These are phyloP conservation scores for Elysia crispata DNA, from an alignment of 2,888 invertebrate genomes.

Conservation along the genomic window DNA sequence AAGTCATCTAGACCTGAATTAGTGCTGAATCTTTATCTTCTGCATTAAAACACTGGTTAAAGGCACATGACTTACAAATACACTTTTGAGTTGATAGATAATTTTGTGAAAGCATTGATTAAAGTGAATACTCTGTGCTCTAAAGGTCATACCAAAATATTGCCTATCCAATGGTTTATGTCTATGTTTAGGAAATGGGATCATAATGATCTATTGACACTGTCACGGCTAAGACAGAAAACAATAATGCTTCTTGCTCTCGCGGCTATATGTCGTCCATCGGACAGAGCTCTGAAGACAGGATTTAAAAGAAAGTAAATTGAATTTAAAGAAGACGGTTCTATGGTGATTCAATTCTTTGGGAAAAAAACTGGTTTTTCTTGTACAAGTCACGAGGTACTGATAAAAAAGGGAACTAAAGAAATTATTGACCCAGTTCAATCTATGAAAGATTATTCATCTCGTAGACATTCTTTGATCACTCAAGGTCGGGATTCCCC, in stretches of 20 bases:
- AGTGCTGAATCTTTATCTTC: background rate
- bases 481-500: background rate
- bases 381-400: too few relatives aligned
- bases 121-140: background rate
- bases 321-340: background rate
- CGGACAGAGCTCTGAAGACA: background rate
- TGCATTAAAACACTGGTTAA: background rate
- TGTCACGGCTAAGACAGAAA: background rate
- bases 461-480: too few relatives aligned
- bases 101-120: background rate
- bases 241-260: background rate
- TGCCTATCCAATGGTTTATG: background rate
- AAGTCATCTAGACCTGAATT: too few relatives aligned
- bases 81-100: background rate
- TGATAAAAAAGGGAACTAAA: background rate
- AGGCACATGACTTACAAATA: too few relatives aligned
- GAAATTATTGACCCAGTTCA: constrained; percentile 1
- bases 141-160: background rate
- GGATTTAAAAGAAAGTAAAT: background rate
- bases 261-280: background rate
- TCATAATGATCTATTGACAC: background rate
- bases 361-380: background rate
- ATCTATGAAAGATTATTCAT: background rate
- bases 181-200: constrained; percentile 1
- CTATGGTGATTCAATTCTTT: constrained; percentile 1